Conservation (phyloP, 2,113 vertebrate genomes). For the Phocoena sinus region DNA sequence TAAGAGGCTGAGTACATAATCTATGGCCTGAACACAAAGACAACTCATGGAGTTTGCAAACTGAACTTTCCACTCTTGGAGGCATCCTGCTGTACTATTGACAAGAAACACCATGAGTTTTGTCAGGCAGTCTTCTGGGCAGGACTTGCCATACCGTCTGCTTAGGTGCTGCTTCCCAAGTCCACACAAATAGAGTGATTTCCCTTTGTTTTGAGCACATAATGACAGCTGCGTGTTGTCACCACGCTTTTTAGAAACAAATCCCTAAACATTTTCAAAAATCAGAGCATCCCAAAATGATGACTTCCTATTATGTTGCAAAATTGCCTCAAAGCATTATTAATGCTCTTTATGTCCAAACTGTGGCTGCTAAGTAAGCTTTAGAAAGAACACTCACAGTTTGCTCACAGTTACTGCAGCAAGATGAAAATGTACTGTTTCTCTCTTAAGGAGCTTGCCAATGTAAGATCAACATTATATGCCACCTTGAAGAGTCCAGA, state of each 20-base stretch:
- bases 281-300: background rate
- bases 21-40: background rate
- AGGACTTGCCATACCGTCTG: background rate
- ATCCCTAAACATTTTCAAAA: constrained; percentile 10
- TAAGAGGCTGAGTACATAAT: background rate
- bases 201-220: background rate
- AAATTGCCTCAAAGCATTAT: constrained; percentile 9
- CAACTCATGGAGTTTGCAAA: background rate
- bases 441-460: background rate
- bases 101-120: background rate
- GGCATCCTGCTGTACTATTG: background rate
- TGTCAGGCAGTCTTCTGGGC: background rate
- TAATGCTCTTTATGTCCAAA: constrained; percentile 25
- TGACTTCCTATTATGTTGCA: constrained; percentile 19
- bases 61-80: background rate
- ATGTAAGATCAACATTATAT: background rate
- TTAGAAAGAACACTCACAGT: background rate
- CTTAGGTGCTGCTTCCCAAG: background rate
- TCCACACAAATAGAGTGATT: background rate
- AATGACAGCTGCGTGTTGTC: background rate
- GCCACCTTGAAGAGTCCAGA: background rate
- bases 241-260: background rate
- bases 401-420: background rate
- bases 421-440: background rate
- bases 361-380: background rate